These are phyloP conservation scores for Andrena hattorfiana DNA, from an alignment of 2,888 invertebrate genomes.

Conservation along the genomic window DNA sequence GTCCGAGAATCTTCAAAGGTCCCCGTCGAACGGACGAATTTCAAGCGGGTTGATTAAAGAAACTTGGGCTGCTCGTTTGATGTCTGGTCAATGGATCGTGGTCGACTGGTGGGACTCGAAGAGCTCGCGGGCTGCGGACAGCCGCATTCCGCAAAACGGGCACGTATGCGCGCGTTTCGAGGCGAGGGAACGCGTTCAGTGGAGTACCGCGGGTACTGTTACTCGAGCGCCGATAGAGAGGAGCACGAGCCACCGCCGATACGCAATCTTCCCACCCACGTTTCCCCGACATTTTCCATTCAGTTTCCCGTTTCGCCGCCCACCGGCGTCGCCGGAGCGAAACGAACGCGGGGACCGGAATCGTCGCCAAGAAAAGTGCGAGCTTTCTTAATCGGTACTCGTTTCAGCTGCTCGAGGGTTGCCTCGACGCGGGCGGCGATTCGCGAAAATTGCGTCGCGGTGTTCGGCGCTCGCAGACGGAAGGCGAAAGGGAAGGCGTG, in stretches of 20 bases:
- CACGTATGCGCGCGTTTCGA: conserved; percentile 37
- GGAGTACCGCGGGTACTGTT: conserved; percentile 48
- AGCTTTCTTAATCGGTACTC: not conserved
- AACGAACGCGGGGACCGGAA: not conserved
- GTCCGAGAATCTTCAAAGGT: too few species aligned
- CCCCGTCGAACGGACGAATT: too few species aligned
- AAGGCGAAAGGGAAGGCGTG: conserved; percentile 29
- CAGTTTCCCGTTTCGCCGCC: conserved; percentile 53
- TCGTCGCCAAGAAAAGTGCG: not conserved
- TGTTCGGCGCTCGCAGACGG: not conserved
- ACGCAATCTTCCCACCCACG: conserved; percentile 63
- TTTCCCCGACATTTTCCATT: conserved; percentile 67
- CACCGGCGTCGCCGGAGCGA: not conserved
- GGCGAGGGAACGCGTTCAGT: conserved; percentile 46
- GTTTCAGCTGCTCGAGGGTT: not conserved
- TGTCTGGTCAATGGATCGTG: conserved; percentile 23
- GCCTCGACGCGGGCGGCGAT: not conserved
- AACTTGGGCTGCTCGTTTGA: conserved; percentile 2
- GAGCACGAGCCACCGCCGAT: conserved; percentile 30
- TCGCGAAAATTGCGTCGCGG: not conserved
- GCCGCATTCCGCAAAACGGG: conserved; percentile 40
- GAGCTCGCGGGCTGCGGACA: not conserved
- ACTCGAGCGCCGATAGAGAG: conserved; percentile 31
- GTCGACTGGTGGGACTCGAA: not conserved
- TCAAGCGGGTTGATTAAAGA: not conserved